Conservation (phyloP, 2,888 invertebrate species). For the Encarsia formosa region DNA sequence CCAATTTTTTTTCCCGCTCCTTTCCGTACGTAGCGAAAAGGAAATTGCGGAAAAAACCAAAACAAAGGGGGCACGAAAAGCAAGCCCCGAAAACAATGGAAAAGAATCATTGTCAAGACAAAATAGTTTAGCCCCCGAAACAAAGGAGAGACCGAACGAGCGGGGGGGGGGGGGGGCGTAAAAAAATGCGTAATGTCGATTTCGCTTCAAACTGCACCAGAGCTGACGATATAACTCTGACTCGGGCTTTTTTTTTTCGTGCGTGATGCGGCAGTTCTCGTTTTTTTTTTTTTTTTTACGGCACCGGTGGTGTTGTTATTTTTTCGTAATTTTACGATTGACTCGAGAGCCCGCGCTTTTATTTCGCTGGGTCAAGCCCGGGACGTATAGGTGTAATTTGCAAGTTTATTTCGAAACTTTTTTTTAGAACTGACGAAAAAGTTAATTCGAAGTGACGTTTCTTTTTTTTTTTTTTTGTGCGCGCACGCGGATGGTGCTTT, state of each 20-base stretch:
- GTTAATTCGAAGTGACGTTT: background rate
- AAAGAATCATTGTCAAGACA: conserved; percentile 5
- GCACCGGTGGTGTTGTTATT: conserved; percentile 1
- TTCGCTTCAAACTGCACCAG: conserved; percentile 10
- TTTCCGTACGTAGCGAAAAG: background rate
- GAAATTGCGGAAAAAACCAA: background rate
- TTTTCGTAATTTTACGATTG: conserved; percentile 22
- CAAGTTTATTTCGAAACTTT: conserved; percentile 21
- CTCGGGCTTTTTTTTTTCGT: background rate
- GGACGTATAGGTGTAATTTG: conserved; percentile 6
- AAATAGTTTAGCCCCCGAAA: background rate
- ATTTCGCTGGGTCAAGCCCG: background rate
- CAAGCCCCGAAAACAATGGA: background rate
- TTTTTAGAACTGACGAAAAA: conserved; percentile 3
- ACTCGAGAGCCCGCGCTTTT: conserved; percentile 1
- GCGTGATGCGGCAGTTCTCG: background rate
- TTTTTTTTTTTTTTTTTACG: conserved; percentile 10
- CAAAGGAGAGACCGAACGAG: background rate
- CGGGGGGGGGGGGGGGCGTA: background rate
- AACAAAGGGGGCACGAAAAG: background rate
- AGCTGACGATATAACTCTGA: conserved; percentile 3
- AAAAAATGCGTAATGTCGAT: conserved; percentile 13
- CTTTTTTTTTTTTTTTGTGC: background rate
- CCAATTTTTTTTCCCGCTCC: background rate
- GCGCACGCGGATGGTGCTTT: background rate